Evolutionary conservation across 2,113 vertebrate genomes (phyloP).

Genomic region (Hippocampus mohnikei): DNA sequence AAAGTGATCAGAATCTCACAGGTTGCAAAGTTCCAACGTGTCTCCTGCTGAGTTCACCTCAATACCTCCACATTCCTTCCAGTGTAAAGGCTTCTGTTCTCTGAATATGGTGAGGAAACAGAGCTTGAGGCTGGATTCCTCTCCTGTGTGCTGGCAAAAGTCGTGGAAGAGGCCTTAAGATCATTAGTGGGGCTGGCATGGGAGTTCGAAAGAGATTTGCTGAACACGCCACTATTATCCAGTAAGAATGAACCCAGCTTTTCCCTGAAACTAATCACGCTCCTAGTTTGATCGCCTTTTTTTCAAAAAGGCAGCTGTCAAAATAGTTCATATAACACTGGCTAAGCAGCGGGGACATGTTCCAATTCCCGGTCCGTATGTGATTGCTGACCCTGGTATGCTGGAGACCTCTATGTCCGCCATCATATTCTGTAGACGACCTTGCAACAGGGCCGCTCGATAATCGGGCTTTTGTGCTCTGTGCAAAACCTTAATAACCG

Average conservation of each 20-base stretch:
- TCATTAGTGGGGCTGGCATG: conserved; percentile 68
- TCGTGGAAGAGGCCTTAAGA: conserved; percentile 66
- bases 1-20: neutral
- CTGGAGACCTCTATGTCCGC: conserved; percentile 22
- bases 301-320: conserved; percentile 70
- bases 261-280: conserved; percentile 62
- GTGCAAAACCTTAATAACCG: conserved; percentile 18
- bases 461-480: conserved; percentile 23
- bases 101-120: conserved; percentile 48
- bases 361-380: conserved; percentile 46
- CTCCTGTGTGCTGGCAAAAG: conserved; percentile 53
- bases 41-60: conserved; percentile 61
- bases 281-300: conserved; percentile 62
- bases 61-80: conserved; percentile 54
- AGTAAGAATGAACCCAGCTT: conserved; percentile 60
- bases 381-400: conserved; percentile 46
- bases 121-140: conserved; percentile 58
- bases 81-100: conserved; percentile 49
- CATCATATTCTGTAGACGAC: conserved; percentile 29
- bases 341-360: conserved; percentile 31
- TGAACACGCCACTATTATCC: conserved; percentile 68
- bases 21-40: conserved; percentile 31
- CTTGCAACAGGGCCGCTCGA: conserved; percentile 42
- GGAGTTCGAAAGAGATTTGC: conserved; percentile 63
- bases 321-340: conserved; percentile 61